Percentiles rank a stretch among this genome's conserved stretches.
These are phyloP conservation scores for Sitobion miscanthi DNA, from an alignment of 1,140 invertebrate genomes.

Conservation along the genomic window DNA sequence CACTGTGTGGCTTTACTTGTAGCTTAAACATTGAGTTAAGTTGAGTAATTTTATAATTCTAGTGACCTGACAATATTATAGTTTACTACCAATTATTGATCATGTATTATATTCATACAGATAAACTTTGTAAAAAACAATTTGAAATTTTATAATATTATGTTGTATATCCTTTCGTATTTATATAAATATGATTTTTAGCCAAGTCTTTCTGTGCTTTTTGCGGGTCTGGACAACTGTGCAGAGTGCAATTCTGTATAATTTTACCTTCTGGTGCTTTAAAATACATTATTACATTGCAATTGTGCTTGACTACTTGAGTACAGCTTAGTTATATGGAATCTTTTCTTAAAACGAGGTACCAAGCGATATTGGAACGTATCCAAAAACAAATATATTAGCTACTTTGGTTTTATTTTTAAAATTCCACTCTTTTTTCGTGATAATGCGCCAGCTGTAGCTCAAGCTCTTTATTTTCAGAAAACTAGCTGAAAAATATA, in stretches of 20 bases:
- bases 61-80: too few species aligned
- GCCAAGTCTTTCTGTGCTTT: neutral
- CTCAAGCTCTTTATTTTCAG: neutral
- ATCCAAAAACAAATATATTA: neutral
- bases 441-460: neutral
- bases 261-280: neutral
- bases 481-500: neutral
- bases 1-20: too few species aligned
- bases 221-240: neutral
- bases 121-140: neutral
- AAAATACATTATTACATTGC: neutral
- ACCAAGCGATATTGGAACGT: neutral
- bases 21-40: too few species aligned
- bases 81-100: neutral
- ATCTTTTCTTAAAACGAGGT: neutral
- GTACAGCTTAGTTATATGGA: conserved; percentile 6
- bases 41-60: too few species aligned
- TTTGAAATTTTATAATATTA: neutral
- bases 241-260: neutral
- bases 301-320: neutral
- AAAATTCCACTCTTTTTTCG: neutral
- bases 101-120: neutral
- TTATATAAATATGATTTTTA: neutral
- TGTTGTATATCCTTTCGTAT: neutral
- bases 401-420: neutral